Evolutionary conservation across 2,888 invertebrate species (phyloP), one percentile per base, ranked within the genome.

Genomic region (Oligia strigilis): DNA sequence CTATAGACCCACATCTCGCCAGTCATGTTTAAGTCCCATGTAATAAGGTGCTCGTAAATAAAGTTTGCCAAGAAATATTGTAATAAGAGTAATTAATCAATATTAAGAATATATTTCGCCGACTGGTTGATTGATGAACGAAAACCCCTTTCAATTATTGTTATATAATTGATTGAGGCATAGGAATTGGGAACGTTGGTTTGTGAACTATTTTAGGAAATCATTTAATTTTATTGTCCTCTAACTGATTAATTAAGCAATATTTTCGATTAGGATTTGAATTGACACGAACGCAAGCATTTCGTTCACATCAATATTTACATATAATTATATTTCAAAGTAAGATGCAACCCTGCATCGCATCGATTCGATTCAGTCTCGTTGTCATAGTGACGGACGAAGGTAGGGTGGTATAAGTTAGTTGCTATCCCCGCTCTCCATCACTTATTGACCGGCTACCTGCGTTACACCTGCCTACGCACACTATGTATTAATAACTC

Each of bases 301-400:
- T 43, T 65, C n/a, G 11, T 62, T 62, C 4, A 43, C 49, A 64
- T 17, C 19, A 64, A 49, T 46, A 1, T 46, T 23, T 14, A 43
- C 9, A 55, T 4, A 8, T 29, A 17, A 14, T 77, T 9, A 65
- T 65, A 75, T 55, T 19, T 67, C 17, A 1, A 70, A 29, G 52
- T 55, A 60, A 65, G 43, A 82, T 87, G 82, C 87, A 87, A 69
- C 58, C 46, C 17, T 82, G 87, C 76, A 78, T 46, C 46, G 46
- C 64, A 78, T 85, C 67, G 85, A 87, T 80, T 87, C 19, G 66
- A 75, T 77, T 78, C 67, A 13, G 81, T 82, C 85, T 75, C 85
- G 86, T 87, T 55, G 87, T 72, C 86, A 86, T 85, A 70, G 85
- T 78, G 72, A 87, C 86, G 71, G 40, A 67, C 29, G 23, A 46